Base-by-base conservation (phyloP, 2,888 invertebrate genomes). In the Sinhomidia bicolor region DNA sequence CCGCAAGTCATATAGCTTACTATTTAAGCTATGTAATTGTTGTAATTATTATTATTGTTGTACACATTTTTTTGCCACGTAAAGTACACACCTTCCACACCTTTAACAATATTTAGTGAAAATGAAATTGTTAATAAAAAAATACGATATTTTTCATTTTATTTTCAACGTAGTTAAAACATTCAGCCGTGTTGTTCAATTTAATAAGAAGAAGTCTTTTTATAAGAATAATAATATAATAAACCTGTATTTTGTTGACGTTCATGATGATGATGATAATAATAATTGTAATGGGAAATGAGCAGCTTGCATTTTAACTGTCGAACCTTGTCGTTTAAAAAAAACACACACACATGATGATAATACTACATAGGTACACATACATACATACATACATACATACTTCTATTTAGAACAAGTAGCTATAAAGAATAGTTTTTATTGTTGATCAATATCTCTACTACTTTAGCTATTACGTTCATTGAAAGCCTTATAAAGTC, bases 401-500 rank as follows among this genome's bases (percentile, higher is more conserved):
- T 47, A 14, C 4, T 47, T n/a, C n/a, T 10, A 57, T 20, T 12
- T n/a, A n/a, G n/a, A n/a, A n/a, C n/a, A n/a, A 57, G 17, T 57
- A 51, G 51, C 51, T 57, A 20, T 20, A 57, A 1, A 26, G n/a
- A 6, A 32, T 29, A 32, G 6, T 20, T n/a, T 68, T 41, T 17
- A 65, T 29, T 41, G 41, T 41, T 68, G 36, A 68, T 41, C 68
- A 41, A 26, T 32, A 68, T 5, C 17, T 32, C 5, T 20, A 20
- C 9, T 26, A 17, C n/a, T n/a, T 65, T 65, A 32, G 29, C 10
- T 36, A 44, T 1, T 65, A 17, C 9, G 32, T 32, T 68, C 41
- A 41, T 71, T 44, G 44, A 76, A 51, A 47, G 76, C 76, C 76
- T 76, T 76, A 76, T 51, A 6, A 47, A 47, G 29, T 76, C 51